Evolutionary conservation across 1,140 invertebrate genomes (phyloP).

Genomic region (Drosophila kanapiae): DNA sequence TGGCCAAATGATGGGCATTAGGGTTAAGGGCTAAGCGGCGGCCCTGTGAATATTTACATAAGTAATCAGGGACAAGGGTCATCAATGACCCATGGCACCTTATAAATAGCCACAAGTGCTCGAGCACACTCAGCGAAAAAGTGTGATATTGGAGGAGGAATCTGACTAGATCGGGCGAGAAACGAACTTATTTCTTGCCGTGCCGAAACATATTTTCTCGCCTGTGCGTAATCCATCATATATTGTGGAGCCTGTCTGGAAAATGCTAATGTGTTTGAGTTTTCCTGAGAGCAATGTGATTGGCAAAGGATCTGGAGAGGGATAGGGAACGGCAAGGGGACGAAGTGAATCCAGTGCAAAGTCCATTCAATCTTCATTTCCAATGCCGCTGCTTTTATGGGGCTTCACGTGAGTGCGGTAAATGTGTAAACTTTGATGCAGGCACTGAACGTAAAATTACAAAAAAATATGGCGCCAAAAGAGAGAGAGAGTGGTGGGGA

Average conservation of each 20-base stretch:
- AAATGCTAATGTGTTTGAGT: slow-evolving; percentile 34
- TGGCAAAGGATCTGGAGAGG: not conserved
- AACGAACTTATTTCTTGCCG: not conserved
- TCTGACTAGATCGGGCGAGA: not conserved
- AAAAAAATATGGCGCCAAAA: not conserved
- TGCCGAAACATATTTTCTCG: slow-evolving; percentile 24
- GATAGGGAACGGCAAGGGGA: not conserved
- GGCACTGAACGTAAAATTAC: slow-evolving; percentile 24
- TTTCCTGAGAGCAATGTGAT: not conserved
- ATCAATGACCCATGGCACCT: slow-evolving; percentile 33
- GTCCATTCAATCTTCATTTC: slow-evolving; percentile 47
- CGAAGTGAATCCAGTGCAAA: slow-evolving; percentile 24
- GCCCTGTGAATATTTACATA: slow-evolving; percentile 45
- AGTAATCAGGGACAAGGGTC: slow-evolving; percentile 48
- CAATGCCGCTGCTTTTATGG: slow-evolving; percentile 30
- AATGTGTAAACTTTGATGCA: slow-evolving; percentile 46
- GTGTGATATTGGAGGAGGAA: not conserved
- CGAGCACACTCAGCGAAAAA: slow-evolving; percentile 6
- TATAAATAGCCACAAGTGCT: slow-evolving; percentile 72
- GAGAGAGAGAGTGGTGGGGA: not conserved
- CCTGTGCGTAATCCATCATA: slow-evolving; percentile 39
- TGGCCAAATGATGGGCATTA: slow-evolving; percentile 60
- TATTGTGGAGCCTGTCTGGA: slow-evolving; percentile 8
- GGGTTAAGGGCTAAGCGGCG: slow-evolving; percentile 36
- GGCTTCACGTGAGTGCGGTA: slow-evolving; percentile 24